Evolutionary conservation across 2,113 vertebrate genomes (phyloP).

Genomic region (Monopterus albus): DNA sequence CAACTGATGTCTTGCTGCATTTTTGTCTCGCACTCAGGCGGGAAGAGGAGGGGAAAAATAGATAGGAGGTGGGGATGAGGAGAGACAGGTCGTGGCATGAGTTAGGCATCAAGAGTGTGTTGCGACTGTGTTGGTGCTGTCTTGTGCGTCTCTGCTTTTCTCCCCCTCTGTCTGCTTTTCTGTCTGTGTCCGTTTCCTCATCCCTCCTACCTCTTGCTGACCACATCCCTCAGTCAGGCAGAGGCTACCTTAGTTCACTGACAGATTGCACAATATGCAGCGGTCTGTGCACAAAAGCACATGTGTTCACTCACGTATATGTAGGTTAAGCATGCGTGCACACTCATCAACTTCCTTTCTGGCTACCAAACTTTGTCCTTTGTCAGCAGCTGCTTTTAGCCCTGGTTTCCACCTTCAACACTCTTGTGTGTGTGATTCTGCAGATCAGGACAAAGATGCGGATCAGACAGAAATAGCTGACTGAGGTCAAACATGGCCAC

Average conservation of each 20-base stretch:
- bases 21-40: conserved; percentile 43
- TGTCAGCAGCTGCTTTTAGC: conserved; percentile 62
- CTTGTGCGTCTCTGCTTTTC: conserved; percentile 9
- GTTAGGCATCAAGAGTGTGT: background rate
- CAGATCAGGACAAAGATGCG: conserved; percentile 43
- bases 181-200: conserved; percentile 14
- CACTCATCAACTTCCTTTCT: conserved; percentile 44
- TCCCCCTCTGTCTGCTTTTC: background rate
- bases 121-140: conserved; percentile 1
- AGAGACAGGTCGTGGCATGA: conserved; percentile 9
- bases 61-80: background rate
- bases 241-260: conserved; percentile 59
- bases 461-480: conserved; percentile 46
- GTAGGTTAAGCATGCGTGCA: background rate
- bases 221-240: conserved; percentile 40
- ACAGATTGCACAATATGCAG: conserved; percentile 60
- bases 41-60: conserved; percentile 5
- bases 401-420: conserved; percentile 44
- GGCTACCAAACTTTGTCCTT: conserved; percentile 30
- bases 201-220: conserved; percentile 14
- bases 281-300: conserved; percentile 23
- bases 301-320: background rate
- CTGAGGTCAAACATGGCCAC: conserved; percentile 50
- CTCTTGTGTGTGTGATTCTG: conserved; percentile 44
- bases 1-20: conserved; percentile 65